Percentiles rank a stretch among this genome's conserved stretches.
Conservation (phyloP, 2,113 vertebrate genomes). For the Ardeotis arabs region DNA sequence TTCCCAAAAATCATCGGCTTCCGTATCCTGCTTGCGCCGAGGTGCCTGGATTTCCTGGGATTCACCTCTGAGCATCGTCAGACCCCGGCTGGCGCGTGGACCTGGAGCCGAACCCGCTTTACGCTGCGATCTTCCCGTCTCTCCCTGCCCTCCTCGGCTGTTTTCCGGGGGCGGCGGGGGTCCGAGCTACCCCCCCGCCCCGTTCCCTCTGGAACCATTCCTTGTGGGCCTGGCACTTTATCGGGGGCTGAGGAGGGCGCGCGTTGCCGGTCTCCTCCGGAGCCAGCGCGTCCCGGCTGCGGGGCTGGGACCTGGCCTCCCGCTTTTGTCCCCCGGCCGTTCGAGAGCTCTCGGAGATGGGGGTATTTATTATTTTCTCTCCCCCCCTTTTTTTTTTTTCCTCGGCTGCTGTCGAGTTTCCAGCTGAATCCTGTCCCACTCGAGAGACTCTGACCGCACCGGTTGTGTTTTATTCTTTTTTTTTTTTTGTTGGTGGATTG, state of each 20-base stretch:
- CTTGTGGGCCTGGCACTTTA: neutral
- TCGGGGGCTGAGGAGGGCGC: neutral
- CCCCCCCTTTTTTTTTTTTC: neutral
- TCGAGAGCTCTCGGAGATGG: neutral
- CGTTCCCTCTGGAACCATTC: neutral
- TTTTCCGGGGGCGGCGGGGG: too few species aligned
- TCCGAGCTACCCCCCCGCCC: too few species aligned
- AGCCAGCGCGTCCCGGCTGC: neutral
- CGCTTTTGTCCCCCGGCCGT: too few species aligned
- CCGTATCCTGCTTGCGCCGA: neutral
- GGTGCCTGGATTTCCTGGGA: neutral
- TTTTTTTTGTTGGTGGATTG: neutral
- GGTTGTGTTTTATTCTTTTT: neutral
- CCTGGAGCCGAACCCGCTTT: neutral
- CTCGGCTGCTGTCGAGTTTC: neutral
- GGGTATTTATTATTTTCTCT: neutral
- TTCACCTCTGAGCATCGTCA: neutral
- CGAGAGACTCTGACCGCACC: neutral
- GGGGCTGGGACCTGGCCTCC: neutral
- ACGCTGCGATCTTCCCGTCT: neutral
- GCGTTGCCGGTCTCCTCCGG: neutral
- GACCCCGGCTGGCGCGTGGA: neutral
- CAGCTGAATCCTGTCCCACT: neutral
- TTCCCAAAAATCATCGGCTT: neutral
- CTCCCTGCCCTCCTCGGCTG: too few species aligned